phyloP scores from a whole-genome alignment of 53 echinoderm and acorn worm genomes.

The Arbacia lixula region DNA sequence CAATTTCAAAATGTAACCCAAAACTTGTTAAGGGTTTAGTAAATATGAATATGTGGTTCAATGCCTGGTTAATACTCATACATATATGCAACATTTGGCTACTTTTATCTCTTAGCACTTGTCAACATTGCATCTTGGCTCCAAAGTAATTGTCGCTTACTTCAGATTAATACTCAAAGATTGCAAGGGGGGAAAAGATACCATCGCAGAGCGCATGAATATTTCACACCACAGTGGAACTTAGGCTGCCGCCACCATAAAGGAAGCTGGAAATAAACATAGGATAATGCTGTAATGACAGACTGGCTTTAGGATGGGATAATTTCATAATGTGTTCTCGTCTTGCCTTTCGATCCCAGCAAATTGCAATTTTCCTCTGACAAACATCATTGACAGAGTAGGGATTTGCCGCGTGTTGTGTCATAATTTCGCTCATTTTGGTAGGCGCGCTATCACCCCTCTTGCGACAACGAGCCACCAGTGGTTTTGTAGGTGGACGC shows the following conservation, averaged over 20 bases:
- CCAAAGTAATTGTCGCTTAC: too few relatives aligned
- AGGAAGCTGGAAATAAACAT: conserved; percentile 41
- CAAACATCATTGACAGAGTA: conserved; percentile 51
- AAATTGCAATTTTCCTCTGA: conserved; percentile 61
- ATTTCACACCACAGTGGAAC: not conserved
- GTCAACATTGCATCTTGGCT: too few relatives aligned
- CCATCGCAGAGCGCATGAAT: not conserved
- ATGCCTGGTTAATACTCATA: too few relatives aligned
- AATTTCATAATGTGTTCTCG: conserved; percentile 8
- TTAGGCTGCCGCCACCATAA: not conserved
- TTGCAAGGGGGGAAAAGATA: not conserved
- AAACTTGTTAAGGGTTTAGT: too few relatives aligned
- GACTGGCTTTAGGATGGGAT: conserved; percentile 9
- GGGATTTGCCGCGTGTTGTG: conserved; percentile 37
- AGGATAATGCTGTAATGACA: conserved; percentile 19
- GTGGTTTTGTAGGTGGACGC: too few relatives aligned
- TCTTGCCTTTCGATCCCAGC: conserved; percentile 38
- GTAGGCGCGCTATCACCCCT: too few relatives aligned
- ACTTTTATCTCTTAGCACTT: too few relatives aligned
- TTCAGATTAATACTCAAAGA: too few relatives aligned
- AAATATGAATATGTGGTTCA: too few relatives aligned
- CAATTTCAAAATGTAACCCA: too few relatives aligned
- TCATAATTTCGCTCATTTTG: conserved; percentile 2
- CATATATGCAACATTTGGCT: too few relatives aligned
- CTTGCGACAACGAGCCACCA: too few relatives aligned